phyloP scores from a whole-genome alignment of 2,113 vertebrate species.

The Calyptommatus sinebrachiatus region DNA sequence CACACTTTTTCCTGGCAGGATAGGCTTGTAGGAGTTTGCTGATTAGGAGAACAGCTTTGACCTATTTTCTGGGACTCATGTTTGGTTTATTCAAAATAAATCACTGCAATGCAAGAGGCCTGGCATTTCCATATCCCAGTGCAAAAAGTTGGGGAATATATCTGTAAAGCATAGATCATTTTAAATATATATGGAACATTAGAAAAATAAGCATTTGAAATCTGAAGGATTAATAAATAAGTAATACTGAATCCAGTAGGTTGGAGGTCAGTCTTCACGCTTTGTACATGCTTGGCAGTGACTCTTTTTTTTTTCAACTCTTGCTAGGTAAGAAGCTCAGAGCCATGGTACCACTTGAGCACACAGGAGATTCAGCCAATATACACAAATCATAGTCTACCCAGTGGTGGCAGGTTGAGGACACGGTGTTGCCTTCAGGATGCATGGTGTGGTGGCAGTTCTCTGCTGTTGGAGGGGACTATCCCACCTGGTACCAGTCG shows the following conservation, averaged over 20 bases:
- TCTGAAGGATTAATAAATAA: neutral
- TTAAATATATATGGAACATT: neutral
- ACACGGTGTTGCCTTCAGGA: slow-evolving; percentile 78
- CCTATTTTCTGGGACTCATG: neutral
- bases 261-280: neutral
- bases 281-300: neutral
- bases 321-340: slow-evolving; percentile 71
- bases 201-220: neutral
- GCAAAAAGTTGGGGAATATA: neutral
- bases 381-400: slow-evolving; percentile 54
- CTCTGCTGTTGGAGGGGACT: slow-evolving; percentile 80
- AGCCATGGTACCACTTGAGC: slow-evolving; percentile 84
- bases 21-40: neutral
- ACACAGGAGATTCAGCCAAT: slow-evolving; percentile 88
- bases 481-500: slow-evolving; percentile 62
- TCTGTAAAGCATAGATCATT: no score
- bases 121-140: neutral
- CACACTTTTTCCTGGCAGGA: neutral
- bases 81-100: neutral
- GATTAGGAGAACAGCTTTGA: neutral
- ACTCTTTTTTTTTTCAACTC: neutral
- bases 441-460: slow-evolving; percentile 86
- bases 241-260: neutral
- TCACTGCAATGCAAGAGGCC: neutral
- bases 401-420: slow-evolving; percentile 67